These are phyloP conservation scores for Tyria jacobaeae DNA, from an alignment of 2,888 invertebrate genomes.

Conservation along the genomic window DNA sequence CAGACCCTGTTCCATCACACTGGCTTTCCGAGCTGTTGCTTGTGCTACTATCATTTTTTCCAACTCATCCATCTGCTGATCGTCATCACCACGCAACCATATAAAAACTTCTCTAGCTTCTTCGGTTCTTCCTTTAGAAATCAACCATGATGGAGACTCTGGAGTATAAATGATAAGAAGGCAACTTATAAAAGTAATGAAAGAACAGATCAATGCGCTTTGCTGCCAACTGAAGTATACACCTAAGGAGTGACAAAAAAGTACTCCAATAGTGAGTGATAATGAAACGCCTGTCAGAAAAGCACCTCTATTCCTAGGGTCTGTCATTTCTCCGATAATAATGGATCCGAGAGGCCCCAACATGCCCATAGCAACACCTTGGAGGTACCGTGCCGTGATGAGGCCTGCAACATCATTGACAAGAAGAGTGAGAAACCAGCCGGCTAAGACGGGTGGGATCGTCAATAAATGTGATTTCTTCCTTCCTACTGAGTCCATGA, in stretches of 20 bases:
- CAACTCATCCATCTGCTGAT: constrained; percentile 75
- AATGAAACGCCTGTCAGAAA: constrained; percentile 87
- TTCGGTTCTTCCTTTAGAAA: constrained; percentile 84
- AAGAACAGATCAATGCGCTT: constrained; percentile 83
- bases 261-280: constrained; percentile 87
- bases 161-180: constrained; percentile 85
- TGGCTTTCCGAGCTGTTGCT: constrained; percentile 68
- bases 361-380: constrained; percentile 86
- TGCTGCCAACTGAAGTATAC: constrained; percentile 87
- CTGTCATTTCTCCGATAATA: constrained; percentile 87
- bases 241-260: constrained; percentile 88
- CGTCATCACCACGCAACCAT: constrained; percentile 84
- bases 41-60: constrained; percentile 79
- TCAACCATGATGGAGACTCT: constrained; percentile 90
- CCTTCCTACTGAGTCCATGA: constrained; percentile 86
- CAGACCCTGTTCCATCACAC: constrained; percentile 59
- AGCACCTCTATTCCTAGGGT: constrained; percentile 87
- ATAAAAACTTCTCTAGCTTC: constrained; percentile 86
- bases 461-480: constrained; percentile 84
- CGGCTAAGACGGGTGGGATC: constrained; percentile 82
- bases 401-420: constrained; percentile 77
- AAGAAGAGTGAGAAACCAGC: constrained; percentile 86
- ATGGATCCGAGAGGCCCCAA: constrained; percentile 84
- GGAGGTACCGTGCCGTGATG: constrained; percentile 82
- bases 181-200: constrained; percentile 81